Evolutionary conservation across 2,797 vertebrate species (phyloP), one percentile per base, ranked within the genome.

Genomic region (Gadopsis marmoratus): DNA sequence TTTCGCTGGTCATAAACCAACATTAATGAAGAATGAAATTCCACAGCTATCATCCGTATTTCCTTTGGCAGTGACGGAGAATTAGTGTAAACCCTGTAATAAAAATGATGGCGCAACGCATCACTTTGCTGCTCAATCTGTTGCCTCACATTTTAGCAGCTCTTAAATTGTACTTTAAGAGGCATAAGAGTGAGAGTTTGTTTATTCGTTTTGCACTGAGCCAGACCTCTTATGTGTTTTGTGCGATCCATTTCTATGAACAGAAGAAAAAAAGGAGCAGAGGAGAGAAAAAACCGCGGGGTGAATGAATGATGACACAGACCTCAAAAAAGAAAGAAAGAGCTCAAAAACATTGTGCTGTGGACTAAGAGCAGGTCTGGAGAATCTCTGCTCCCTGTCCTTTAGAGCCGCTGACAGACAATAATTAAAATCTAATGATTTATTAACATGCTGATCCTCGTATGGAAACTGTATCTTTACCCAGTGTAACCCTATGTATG

Each of bases 361-460:
- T 78, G 72, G 88, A 87, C 63, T 74, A 55, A 83, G 74, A 88
- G 86, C 74, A 88, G 90, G 91, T 91, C 94, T 95, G 94, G 94
- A 94, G 89, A 93, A 86, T 93, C 90, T 94, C 94, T 89, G 80
- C 90, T 89, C 79, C 65, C 79, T 83, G 88, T 88, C 78, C 81
- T 93, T 87, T 87, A 87, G 84, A 86, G 86, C 83, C 14, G 85
- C 90, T 94, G 94, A 95, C 94, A 92, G 93, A 95, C 93, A 92
- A 91, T 94, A 95, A 96, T 96, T 95, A 95, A 94, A 92, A 93
- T 79, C 86, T 89, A 94, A 92, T 94, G 95, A 96, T 96, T 96
- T 95, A 95, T 95, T 94, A 92, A 92, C 84, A 67, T 84, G 85
- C 77, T 84, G 84, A 82, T 92, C 88, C 87, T 85, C 39, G 64